A percentile compares a stretch with the other conserved stretches of the same genome.
Evolutionary conservation across 2,113 vertebrate genomes (phyloP).

Genomic region (Forbesichthys papilliferus): DNA sequence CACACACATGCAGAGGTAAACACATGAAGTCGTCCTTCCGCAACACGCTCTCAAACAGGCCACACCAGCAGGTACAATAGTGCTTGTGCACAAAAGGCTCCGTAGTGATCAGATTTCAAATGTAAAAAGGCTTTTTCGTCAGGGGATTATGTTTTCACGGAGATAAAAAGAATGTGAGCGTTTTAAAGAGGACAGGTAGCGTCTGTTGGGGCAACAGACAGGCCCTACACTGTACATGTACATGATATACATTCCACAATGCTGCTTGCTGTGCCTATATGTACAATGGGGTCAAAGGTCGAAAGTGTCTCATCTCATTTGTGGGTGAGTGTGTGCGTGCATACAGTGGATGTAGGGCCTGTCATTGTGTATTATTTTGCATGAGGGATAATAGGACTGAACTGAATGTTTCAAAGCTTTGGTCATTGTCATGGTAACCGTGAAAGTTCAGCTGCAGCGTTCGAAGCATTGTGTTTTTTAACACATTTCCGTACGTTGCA

Average conservation of each 20-base stretch:
- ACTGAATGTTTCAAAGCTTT: too few relatives aligned
- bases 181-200: background rate
- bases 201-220: background rate
- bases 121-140: conserved; percentile 18
- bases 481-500: too few relatives aligned
- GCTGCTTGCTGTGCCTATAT: conserved; percentile 43
- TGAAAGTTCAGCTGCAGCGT: too few relatives aligned
- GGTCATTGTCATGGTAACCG: too few relatives aligned
- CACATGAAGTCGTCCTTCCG: conserved; percentile 20
- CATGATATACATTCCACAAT: conserved; percentile 50
- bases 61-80: conserved; percentile 29
- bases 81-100: conserved; percentile 16
- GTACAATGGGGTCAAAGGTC: background rate
- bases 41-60: conserved; percentile 15
- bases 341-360: background rate
- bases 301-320: conserved; percentile 7
- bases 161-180: conserved; percentile 7
- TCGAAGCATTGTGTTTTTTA: too few relatives aligned
- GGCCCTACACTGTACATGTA: conserved; percentile 7
- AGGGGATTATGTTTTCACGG: conserved; percentile 5
- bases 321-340: conserved; percentile 8
- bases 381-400: too few relatives aligned
- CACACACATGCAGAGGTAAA: background rate
- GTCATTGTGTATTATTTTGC: too few relatives aligned
- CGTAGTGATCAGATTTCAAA: conserved; percentile 19